Base-by-base conservation (phyloP, 1,140 invertebrate genomes). In the Neoseiulus cucumeris region DNA sequence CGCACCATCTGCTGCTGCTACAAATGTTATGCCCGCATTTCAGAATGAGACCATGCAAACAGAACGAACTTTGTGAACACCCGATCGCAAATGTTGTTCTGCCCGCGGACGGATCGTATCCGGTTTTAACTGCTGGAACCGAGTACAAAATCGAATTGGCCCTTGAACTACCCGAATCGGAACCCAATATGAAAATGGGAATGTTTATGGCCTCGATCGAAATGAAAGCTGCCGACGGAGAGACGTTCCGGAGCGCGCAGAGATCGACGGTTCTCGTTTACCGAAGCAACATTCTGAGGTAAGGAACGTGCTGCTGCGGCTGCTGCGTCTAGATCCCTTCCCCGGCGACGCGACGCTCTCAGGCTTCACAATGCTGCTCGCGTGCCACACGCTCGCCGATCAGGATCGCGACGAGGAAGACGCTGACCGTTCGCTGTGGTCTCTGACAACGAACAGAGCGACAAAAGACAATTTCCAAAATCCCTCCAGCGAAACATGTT, bases 171-270 rank as follows among this genome's bases (percentile, higher is more conserved):
- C 51, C 51, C 22, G 51, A 59, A 25, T 59, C 51, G 12, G 51
- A 59, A 25, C 14, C 51, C 14, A 59, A 59, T 20, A 29, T 59
- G 25, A 33, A 25, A 14, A 33, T 59, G 17, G 51, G 51, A 25
- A 59, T 59, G 51, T 59, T 59, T 20, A 59, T 59, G 51, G 51
- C 51, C 9, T 59, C 51, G 2, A 33, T 59, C 22, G 51, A 59
- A 59, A 59, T 59, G 51, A 25, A 33, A 25, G 22, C 51, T 25
- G 25, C 51, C 14, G 22, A 59, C 22, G 51, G 51, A 59, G 14
- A 17, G 4, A 59, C 22, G 12, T 9, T 59, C 14, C 14, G 33
- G 22, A 14, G 14, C 1, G 51, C 51, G 14, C 51, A 59, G 17
- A 1, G 51, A 59, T 59, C 51, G 14, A 33, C 25, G 22, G 51